A percentile compares a stretch with the other conserved stretches of the same genome.
phyloP scores from a whole-genome alignment of 1,140 invertebrate species.

The Zaprionus davidi region DNA sequence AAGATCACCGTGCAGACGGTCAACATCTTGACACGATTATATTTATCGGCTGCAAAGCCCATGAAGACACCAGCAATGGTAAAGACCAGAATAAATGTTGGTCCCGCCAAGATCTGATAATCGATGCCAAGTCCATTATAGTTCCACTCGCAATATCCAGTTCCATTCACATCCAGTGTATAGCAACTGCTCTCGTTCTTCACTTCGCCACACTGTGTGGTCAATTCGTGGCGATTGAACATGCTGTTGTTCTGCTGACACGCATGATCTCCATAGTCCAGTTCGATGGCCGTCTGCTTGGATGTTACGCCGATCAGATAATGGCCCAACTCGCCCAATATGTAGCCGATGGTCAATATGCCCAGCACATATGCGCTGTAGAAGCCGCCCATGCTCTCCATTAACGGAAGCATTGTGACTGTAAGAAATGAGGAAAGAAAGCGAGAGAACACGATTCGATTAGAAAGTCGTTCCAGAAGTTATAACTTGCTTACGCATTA shows the following conservation, averaged over 20 bases:
- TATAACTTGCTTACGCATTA: background rate
- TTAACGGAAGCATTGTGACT: constrained; percentile 70
- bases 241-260: constrained; percentile 91
- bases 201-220: constrained; percentile 86
- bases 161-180: constrained; percentile 88
- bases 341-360: constrained; percentile 91
- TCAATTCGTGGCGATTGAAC: constrained; percentile 86
- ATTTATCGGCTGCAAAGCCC: constrained; percentile 93
- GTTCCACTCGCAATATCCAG: constrained; percentile 93
- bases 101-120: constrained; percentile 96
- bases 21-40: constrained; percentile 90
- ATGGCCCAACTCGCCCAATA: constrained; percentile 93
- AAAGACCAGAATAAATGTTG: constrained; percentile 95
- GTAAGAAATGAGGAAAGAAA: background rate
- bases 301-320: constrained; percentile 95
- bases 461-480: background rate
- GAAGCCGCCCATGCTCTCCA: constrained; percentile 87
- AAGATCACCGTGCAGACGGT: constrained; percentile 92
- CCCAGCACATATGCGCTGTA: constrained; percentile 91
- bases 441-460: constrained; percentile 3
- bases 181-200: constrained; percentile 86
- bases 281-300: constrained; percentile 91
- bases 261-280: constrained; percentile 94
- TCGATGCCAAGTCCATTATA: constrained; percentile 96
- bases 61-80: constrained; percentile 93